Conservation (phyloP, 35 echinoderm and acorn worm species). For the Lytechinus pictus region DNA sequence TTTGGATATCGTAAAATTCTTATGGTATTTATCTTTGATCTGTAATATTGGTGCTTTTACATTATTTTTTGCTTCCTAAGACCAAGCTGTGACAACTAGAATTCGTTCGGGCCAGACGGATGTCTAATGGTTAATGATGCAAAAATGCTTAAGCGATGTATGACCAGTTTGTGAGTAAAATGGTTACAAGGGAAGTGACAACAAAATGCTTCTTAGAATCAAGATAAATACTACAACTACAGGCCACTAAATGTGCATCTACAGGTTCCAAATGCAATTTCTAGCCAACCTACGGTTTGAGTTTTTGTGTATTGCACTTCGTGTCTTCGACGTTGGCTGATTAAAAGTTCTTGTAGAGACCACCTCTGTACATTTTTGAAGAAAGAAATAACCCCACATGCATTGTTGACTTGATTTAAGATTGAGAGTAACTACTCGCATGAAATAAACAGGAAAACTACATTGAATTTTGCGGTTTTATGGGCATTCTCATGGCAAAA, state of each 20-base stretch:
- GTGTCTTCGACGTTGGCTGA: conserved; percentile 50
- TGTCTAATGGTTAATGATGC: background rate
- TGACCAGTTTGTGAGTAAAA: background rate
- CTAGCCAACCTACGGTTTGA: conserved; percentile 37
- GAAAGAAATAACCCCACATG: conserved; percentile 18
- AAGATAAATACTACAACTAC: background rate
- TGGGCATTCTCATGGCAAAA: background rate
- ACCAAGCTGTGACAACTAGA: background rate
- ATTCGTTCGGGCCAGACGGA: conserved; percentile 27
- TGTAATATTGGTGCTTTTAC: too few species aligned
- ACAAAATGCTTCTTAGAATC: conserved; percentile 12
- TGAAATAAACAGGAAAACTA: too few species aligned
- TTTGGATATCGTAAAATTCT: background rate
- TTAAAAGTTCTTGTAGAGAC: conserved; percentile 55
- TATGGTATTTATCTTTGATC: too few species aligned
- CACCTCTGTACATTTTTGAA: conserved; percentile 38
- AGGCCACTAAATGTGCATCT: conserved; percentile 34
- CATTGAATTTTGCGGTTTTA: too few species aligned
- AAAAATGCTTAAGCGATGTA: background rate
- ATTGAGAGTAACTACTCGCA: background rate
- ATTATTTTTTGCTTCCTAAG: background rate
- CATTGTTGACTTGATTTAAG: conserved; percentile 2
- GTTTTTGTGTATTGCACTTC: conserved; percentile 37
- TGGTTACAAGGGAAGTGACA: background rate
- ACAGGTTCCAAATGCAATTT: conserved; percentile 40